Conservation (phyloP, 2,113 vertebrate genomes). For the Sterna hirundo region DNA sequence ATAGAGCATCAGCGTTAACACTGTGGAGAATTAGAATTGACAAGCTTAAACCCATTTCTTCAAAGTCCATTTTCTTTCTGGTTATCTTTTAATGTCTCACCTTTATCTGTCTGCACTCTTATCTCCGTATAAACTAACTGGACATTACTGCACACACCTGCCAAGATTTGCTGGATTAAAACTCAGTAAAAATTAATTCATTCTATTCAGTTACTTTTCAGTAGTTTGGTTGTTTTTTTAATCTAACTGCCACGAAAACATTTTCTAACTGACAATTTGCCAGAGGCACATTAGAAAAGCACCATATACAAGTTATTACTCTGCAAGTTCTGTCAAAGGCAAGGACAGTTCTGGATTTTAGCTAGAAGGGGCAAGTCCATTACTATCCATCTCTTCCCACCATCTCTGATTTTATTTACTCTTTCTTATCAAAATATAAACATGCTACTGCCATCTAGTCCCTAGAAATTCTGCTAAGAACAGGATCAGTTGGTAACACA, state of each 20-base stretch:
- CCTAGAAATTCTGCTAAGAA: not conserved
- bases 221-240: not conserved
- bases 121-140: not conserved
- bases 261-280: not conserved
- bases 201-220: not conserved
- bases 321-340: not conserved
- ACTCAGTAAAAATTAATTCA: not conserved
- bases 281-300: not conserved
- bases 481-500: not conserved
- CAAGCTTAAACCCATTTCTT: not conserved
- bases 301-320: not conserved
- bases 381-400: not conserved
- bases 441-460: not conserved
- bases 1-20: not conserved
- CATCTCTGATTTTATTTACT: not conserved
- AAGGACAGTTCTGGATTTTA: not conserved
- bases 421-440: not conserved
- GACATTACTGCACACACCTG: not conserved
- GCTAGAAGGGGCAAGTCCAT: not conserved
- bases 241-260: not conserved
- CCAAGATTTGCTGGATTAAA: not conserved
- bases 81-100: not conserved
- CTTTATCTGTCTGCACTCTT: not conserved
- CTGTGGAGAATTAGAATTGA: not conserved
- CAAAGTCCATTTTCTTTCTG: not conserved